These are phyloP conservation scores for Silurus lanzhouensis DNA, from an alignment of 2,797 vertebrate genomes.

Conservation along the genomic window DNA sequence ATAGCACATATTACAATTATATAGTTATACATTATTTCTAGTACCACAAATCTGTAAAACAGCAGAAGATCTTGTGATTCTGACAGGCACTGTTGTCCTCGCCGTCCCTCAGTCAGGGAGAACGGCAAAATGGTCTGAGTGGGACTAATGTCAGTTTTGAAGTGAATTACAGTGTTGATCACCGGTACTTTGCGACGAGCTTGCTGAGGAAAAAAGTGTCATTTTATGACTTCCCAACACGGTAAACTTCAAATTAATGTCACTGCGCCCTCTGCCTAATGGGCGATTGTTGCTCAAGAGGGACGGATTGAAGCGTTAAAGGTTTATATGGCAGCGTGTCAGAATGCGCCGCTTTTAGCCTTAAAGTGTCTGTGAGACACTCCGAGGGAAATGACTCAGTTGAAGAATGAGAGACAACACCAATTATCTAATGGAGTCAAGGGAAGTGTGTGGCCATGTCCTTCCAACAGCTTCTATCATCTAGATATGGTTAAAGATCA, in stretches of 20 bases:
- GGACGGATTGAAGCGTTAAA: constrained; percentile 51
- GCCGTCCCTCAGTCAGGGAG: constrained; percentile 26
- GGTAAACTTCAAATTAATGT: constrained; percentile 58
- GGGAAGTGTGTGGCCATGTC: not conserved
- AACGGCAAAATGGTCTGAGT: constrained; percentile 40
- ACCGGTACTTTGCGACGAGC: constrained; percentile 42
- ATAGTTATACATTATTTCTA: too few species aligned
- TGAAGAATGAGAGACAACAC: not conserved
- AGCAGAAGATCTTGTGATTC: not conserved
- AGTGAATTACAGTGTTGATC: constrained; percentile 56
- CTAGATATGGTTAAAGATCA: not conserved
- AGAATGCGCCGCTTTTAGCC: constrained; percentile 34
- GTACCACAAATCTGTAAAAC: not conserved
- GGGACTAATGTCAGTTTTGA: constrained; percentile 51
- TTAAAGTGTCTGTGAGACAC: constrained; percentile 32
- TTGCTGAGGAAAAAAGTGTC: constrained; percentile 46
- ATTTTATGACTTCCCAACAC: constrained; percentile 50
- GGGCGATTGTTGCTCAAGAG: constrained; percentile 53
- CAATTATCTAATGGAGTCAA: constrained; percentile 16
- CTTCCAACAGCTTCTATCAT: not conserved
- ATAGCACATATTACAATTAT: not conserved
- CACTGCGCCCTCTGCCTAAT: constrained; percentile 45
- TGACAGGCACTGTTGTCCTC: not conserved
- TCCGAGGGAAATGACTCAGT: constrained; percentile 17
- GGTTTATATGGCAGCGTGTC: constrained; percentile 49